Evolutionary conservation across 2,888 invertebrate species (phyloP).

Genomic region (Aspidiotus destructor): DNA sequence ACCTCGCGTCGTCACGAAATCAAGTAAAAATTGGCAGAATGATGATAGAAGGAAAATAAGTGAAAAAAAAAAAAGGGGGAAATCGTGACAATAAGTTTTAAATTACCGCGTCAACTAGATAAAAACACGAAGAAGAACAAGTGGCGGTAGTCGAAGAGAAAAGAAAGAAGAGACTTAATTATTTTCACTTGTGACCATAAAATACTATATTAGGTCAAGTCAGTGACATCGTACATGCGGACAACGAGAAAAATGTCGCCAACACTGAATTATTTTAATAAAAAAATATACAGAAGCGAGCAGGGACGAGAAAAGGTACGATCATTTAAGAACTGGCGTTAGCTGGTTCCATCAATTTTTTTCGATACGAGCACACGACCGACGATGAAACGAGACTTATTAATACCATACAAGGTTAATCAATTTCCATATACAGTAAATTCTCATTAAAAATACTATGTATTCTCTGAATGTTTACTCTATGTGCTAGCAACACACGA

Average conservation of each 20-base stretch:
- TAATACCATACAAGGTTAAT: no score
- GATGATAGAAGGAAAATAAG: neutral
- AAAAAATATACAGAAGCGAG: neutral
- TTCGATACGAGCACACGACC: neutral
- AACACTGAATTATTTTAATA: constrained; percentile 4
- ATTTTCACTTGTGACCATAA: neutral
- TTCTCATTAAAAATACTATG: neutral
- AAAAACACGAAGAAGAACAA: no score
- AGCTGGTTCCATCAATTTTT: constrained; percentile 1
- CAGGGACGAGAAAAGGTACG: neutral
- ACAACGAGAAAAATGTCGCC: neutral
- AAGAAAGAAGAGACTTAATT: neutral
- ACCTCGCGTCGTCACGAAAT: neutral
- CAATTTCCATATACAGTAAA: neutral
- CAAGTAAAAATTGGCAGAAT: neutral
- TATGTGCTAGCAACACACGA: no score
- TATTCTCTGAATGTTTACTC: no score
- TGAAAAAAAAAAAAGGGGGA: neutral
- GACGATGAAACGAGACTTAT: no score
- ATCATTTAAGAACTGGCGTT: neutral
- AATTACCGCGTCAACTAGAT: no score
- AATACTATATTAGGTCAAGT: constrained; percentile 1
- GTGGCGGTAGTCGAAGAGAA: no score
- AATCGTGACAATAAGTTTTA: no score
- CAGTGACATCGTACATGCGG: constrained; percentile 2